Base-by-base conservation (phyloP, 2,888 invertebrate species). In the Agelastica alni region DNA sequence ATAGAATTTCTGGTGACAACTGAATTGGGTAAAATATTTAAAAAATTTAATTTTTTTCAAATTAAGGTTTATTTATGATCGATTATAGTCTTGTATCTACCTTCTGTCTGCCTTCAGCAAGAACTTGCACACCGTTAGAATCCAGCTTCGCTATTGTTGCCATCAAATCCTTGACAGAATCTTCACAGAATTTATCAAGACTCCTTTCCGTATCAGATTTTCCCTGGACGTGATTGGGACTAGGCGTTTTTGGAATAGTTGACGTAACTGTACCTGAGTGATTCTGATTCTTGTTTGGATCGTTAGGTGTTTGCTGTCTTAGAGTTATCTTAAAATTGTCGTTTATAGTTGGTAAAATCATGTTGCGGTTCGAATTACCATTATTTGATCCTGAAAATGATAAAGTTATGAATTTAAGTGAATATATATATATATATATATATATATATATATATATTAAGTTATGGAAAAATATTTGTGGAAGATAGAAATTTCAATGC, bases 141-240 rank as follows among this genome's bases (percentile, higher is more conserved):
- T 91, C 91, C 68, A 92, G 78, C 78, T 91, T 91, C 59, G 91
- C 91, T 73, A 92, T 91, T 54, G 91, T 91, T 53, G 89, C 88
- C 87, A 91, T 90, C 62, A 92, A 79, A 80, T 91, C 91, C 72
- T 90, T 90, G 58, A 91, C 88, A 1, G 89, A 89, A 72, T 91
- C 91, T 73, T 89, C 89, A 75, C 91, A 90, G 73, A 89, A 88
- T 73, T 88, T 88, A 77, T 91, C 91, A 69, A 92, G 81, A 63
- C 81, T 84, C 62, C 84, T 82, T 56, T 85, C 85, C 26, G 85
- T 83, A 65, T 85, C 86, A 62, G 79, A 65, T 36, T 68, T 66
- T 9, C 70, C 70, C 59, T 70, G 68, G 80, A 71, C 81, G 69
- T 85, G 84, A 73, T 85, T 87, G 51, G 91, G 91, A 75, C 89